Evolutionary conservation across 2,888 invertebrate genomes (phyloP), one percentile per base, ranked within the genome.

Genomic region (Drosophila merina): DNA sequence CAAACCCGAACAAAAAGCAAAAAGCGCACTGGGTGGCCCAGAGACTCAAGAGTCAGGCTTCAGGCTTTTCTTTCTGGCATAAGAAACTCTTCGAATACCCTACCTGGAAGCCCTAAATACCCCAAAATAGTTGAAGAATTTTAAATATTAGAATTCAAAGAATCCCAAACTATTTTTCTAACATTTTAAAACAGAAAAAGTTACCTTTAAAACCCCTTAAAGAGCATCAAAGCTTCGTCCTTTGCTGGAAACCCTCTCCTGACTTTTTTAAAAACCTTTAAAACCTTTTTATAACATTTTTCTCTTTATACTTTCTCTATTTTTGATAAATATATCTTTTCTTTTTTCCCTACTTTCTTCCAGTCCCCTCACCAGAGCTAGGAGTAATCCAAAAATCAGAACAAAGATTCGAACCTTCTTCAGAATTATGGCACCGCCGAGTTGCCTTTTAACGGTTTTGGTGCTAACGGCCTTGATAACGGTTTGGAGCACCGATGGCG

Each of bases 401-500:
- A n/a, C n/a, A 36, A n/a, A 5, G 36, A 36, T n/a, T 36, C n/a
- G 36, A 36, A n/a, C 36, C 36, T 2, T n/a, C 36, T 5, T 5
- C 1, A 48, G 9, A 28, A 50, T 9, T 10, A 48, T 72, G 48
- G 40, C 56, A 50, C 42, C 51, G 60, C 44, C 56, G 4, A 47
- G 38, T 30, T 57, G 31, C 54, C 54, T 60, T 42, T 12, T 74
- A 49, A 59, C 68, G 42, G 50, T 52, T 44, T 44, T 64, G 45
- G 40, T 47, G 30, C 75, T 74, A 8, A 31, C 59, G 44, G 51
- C 54, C 9, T 14, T 40, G 9, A 20, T 25, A 30, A 47, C 30
- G 28, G 14, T 45, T 7, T n/a, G 38, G 26, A 52, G 14, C 9
- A 69, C 60, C 26, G 69, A 72, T 52, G 86, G 89, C 9, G 69